Evolutionary conservation across 2,888 invertebrate genomes (phyloP).

Genomic region (Steinernema hermaphroditum): DNA sequence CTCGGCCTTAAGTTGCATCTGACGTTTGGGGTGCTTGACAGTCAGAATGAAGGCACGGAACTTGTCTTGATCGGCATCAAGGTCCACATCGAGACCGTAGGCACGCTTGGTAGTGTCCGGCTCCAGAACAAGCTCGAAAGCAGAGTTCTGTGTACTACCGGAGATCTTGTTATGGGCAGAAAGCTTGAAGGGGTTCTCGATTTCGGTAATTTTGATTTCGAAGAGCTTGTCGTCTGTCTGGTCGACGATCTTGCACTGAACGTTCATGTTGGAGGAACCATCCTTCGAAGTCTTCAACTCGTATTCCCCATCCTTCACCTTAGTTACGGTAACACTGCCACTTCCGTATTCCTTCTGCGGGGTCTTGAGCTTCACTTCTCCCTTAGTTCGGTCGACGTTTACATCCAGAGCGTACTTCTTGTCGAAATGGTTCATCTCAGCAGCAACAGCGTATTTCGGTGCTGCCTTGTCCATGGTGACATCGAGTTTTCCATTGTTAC

Average conservation of each 20-base stretch:
- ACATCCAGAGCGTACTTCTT: conserved; percentile 2
- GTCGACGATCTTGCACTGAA: background rate
- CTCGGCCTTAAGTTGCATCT: conserved; percentile 3
- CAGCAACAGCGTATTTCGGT: background rate
- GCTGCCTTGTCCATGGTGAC: conserved; percentile 7
- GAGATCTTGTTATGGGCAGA: background rate
- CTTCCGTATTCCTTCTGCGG: conserved; percentile 6
- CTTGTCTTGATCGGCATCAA: background rate
- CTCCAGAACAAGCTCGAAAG: conserved; percentile 7
- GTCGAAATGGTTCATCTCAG: background rate
- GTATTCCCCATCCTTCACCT: conserved; percentile 12
- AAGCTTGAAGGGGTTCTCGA: conserved; percentile 22
- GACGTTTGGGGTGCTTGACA: conserved; percentile 15
- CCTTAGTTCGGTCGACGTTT: conserved; percentile 3
- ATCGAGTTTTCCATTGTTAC: conserved; percentile 3
- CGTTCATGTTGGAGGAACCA: background rate
- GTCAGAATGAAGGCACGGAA: background rate
- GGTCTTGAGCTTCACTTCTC: conserved; percentile 20
- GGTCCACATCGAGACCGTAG: conserved; percentile 10
- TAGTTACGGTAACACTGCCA: conserved; percentile 11
- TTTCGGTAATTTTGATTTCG: conserved; percentile 1
- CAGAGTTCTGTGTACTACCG: background rate
- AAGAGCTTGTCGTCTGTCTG: background rate
- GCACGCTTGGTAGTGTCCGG: conserved; percentile 16
- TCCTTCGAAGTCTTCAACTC: conserved; percentile 8